Evolutionary conservation across 2,797 vertebrate species (phyloP).

Genomic region (Chelmon rostratus): DNA sequence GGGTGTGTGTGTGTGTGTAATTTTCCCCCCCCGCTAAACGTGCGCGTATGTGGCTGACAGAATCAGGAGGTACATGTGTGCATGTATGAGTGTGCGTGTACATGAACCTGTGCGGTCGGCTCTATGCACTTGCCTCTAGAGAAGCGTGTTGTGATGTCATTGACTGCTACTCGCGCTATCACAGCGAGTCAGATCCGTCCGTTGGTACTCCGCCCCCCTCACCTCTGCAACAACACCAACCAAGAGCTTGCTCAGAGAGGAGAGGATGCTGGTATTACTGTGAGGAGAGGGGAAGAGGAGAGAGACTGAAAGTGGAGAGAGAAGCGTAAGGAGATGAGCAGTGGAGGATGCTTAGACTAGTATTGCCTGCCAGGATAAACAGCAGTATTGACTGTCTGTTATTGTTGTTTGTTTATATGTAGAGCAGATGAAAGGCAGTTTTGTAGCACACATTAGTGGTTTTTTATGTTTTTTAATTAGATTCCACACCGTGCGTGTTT

Average conservation of each 20-base stretch:
- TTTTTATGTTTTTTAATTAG: slow-evolving; percentile 28
- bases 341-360: slow-evolving; percentile 50
- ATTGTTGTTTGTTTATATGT: slow-evolving; percentile 57
- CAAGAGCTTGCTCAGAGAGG: slow-evolving; percentile 62
- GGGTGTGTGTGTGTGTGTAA: slow-evolving; percentile 3
- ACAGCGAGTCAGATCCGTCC: slow-evolving; percentile 74
- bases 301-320: slow-evolving; percentile 28
- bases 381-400: slow-evolving; percentile 54
- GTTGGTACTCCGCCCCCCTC: slow-evolving; percentile 67
- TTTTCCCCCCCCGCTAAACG: neutral
- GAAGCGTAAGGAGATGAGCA: slow-evolving; percentile 30
- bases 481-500: slow-evolving; percentile 9
- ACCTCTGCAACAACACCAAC: slow-evolving; percentile 68
- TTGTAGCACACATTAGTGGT: slow-evolving; percentile 30
- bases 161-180: slow-evolving; percentile 75
- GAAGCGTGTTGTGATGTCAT: slow-evolving; percentile 79
- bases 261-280: slow-evolving; percentile 62
- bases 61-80: slow-evolving; percentile 15
- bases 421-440: slow-evolving; percentile 52
- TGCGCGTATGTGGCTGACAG: slow-evolving; percentile 16
- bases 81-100: slow-evolving; percentile 23
- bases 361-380: slow-evolving; percentile 58
- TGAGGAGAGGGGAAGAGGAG: slow-evolving; percentile 35
- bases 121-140: slow-evolving; percentile 48
- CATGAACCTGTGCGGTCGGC: slow-evolving; percentile 16